A percentile compares a stretch with the other conserved stretches of the same genome.
These are phyloP conservation scores for Tympanuchus pallidicinctus DNA, from an alignment of 2,113 vertebrate species.

Conservation along the genomic window DNA sequence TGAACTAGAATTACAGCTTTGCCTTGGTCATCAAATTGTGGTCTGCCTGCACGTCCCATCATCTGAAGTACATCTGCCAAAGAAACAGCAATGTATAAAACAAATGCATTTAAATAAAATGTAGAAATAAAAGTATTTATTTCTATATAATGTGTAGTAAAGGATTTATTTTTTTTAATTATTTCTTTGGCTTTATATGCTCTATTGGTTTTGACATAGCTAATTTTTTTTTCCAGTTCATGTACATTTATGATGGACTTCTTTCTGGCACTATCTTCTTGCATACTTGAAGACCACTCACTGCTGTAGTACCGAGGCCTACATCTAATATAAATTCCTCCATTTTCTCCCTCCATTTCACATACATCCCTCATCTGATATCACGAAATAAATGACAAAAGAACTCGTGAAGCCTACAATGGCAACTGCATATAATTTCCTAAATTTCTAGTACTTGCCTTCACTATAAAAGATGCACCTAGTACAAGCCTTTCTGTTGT, in stretches of 20 bases:
- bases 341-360: background rate
- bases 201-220: background rate
- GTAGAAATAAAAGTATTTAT: background rate
- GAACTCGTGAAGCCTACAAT: background rate
- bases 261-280: background rate
- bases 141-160: background rate
- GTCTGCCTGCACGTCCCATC: conserved; percentile 97
- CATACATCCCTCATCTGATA: background rate
- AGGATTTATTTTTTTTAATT: background rate
- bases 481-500: background rate
- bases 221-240: background rate
- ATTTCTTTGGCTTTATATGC: background rate
- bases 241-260: background rate
- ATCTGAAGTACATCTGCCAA: conserved; percentile 96
- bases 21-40: conserved; percentile 98
- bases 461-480: background rate
- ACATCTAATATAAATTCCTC: background rate
- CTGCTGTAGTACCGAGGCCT: background rate
- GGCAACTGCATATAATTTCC: background rate
- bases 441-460: background rate
- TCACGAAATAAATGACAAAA: background rate
- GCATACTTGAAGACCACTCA: background rate
- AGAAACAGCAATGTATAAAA: conserved; percentile 4
- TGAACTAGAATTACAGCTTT: conserved; percentile 99
- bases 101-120: background rate